Conservation (phyloP, 37 sponge, comb jelly and placozoan genomes). For the Aplysina aerophoba region DNA sequence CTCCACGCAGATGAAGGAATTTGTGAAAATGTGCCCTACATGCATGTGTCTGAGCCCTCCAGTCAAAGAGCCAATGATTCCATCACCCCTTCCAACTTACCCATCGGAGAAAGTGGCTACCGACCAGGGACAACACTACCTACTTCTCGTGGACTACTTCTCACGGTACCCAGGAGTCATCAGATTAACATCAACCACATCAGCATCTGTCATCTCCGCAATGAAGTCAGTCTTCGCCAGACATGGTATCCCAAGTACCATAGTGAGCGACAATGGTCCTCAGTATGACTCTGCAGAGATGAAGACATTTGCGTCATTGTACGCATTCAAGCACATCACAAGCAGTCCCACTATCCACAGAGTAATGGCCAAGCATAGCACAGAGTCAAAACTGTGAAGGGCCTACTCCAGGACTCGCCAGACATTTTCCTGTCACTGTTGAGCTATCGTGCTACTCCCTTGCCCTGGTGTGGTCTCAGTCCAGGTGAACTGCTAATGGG, state of each 20-base stretch:
- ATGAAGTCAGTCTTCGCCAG: constrained; percentile 52
- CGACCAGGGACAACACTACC: constrained; percentile 10
- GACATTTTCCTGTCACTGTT: constrained; percentile 1
- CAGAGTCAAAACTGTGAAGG: constrained; percentile 28
- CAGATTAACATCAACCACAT: not conserved
- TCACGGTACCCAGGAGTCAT: not conserved
- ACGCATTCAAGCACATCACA: constrained; percentile 53
- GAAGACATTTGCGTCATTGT: constrained; percentile 40
- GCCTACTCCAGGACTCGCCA: not conserved
- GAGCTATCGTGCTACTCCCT: constrained; percentile 33
- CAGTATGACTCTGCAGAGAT: constrained; percentile 52
- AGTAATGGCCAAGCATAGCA: constrained; percentile 31
- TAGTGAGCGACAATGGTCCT: constrained; percentile 68
- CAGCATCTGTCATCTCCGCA: not conserved
- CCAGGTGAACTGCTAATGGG: constrained; percentile 35
- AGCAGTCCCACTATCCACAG: constrained; percentile 48
- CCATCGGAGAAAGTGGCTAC: not conserved
- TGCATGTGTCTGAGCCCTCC: not conserved
- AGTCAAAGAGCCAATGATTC: not conserved
- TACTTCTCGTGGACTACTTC: constrained; percentile 15
- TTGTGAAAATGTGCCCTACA: not conserved
- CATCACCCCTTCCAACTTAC: not conserved
- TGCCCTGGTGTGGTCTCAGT: constrained; percentile 20
- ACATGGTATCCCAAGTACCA: constrained; percentile 58
- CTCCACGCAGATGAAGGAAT: not conserved